Conservation (phyloP, 2,113 vertebrate species). For the Setophaga coronata region DNA sequence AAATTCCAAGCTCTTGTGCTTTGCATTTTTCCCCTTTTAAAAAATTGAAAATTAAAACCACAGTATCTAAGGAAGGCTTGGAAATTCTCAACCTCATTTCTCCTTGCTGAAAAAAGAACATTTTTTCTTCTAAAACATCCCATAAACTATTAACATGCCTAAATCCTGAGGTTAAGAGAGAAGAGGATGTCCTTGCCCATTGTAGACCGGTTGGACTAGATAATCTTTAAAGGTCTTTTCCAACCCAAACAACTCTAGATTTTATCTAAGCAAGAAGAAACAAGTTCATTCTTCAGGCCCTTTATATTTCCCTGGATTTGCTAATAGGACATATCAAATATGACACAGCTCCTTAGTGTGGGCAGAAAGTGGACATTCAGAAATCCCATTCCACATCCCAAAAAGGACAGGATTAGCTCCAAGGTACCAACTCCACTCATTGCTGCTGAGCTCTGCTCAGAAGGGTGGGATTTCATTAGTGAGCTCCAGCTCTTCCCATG, state of each 20-base stretch:
- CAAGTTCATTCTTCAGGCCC: neutral
- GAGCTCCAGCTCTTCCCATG: neutral
- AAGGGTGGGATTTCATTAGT: neutral
- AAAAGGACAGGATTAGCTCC: neutral
- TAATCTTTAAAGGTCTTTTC: neutral
- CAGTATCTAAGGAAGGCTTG: neutral
- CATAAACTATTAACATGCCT: neutral
- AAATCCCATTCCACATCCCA: neutral
- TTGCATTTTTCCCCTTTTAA: neutral
- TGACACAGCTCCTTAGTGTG: neutral
- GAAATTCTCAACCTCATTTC: neutral
- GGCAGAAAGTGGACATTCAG: neutral
- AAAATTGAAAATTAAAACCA: neutral
- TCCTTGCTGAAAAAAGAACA: neutral
- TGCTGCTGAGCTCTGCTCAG: neutral
- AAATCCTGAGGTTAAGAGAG: neutral
- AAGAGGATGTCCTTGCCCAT: neutral
- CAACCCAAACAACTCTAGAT: neutral
- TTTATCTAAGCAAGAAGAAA: neutral
- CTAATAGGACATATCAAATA: accelerated
- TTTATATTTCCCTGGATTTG: neutral
- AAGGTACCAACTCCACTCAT: neutral
- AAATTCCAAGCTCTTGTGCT: neutral
- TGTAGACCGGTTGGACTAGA: neutral
- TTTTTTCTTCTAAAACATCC: neutral